phyloP scores from a whole-genome alignment of 2,888 invertebrate genomes.

The Theristus sp. region DNA sequence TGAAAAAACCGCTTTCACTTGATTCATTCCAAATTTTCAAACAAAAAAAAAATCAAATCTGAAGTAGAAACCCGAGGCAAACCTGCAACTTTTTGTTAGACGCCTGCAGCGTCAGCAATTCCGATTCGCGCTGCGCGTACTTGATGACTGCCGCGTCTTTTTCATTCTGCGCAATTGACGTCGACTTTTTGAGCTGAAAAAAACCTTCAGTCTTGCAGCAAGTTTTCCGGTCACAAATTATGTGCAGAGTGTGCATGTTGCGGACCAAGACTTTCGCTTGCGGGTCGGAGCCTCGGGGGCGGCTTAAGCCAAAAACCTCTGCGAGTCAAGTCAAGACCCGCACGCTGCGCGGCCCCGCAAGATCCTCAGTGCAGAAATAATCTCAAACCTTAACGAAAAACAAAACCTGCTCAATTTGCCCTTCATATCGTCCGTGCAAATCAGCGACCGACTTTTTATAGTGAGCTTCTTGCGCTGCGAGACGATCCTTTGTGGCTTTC shows the following conservation, averaged over 20 bases:
- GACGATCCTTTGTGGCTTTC: conserved; percentile 13
- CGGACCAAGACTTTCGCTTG: too few species aligned
- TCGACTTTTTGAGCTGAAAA: conserved; percentile 16
- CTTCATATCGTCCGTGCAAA: background rate
- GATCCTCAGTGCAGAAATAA: too few species aligned
- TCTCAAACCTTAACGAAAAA: too few species aligned
- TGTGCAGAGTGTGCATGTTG: background rate
- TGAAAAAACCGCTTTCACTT: background rate
- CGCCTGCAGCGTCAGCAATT: conserved; percentile 15
- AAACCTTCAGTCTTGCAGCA: background rate
- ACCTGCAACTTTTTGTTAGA: conserved; percentile 8
- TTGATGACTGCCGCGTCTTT: conserved; percentile 21
- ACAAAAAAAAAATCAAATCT: background rate
- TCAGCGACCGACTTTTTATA: conserved; percentile 14
- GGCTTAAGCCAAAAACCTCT: too few species aligned
- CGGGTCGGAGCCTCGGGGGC: too few species aligned
- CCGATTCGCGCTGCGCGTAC: conserved; percentile 20
- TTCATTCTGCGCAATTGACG: conserved; percentile 15
- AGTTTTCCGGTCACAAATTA: too few species aligned
- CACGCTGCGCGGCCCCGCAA: too few species aligned
- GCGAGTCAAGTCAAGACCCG: too few species aligned
- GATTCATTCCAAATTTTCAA: background rate
- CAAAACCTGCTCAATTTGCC: conserved; percentile 10
- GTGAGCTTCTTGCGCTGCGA: conserved; percentile 16
- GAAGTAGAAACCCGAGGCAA: background rate